These are phyloP conservation scores for Isaurus tuberculatus DNA, from an alignment of 92 coral and sea anemone species.

Conservation along the genomic window DNA sequence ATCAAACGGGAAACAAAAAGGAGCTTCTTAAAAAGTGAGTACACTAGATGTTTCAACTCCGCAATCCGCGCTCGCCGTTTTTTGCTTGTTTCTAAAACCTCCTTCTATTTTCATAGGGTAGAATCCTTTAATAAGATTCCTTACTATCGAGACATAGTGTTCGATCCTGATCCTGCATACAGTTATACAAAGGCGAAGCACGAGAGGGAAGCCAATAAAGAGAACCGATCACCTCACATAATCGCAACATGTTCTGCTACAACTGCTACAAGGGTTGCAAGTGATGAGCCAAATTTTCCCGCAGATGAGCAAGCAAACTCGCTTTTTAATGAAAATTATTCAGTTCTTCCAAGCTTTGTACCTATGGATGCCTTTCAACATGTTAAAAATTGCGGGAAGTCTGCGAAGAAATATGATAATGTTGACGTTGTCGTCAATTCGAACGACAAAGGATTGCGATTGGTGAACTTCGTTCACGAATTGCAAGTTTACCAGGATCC, in stretches of 20 bases:
- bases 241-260: background rate
- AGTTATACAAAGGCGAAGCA: conserved; percentile 51
- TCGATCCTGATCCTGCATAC: conserved; percentile 51
- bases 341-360: conserved; percentile 46
- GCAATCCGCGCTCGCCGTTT: background rate
- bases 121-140: conserved; percentile 43
- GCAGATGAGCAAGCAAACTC: conserved; percentile 28
- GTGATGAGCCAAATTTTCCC: conserved; percentile 3
- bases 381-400: conserved; percentile 29
- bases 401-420: conserved; percentile 40
- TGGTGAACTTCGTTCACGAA: conserved; percentile 54
- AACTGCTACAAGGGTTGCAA: background rate
- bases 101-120: conserved; percentile 29
- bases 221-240: background rate
- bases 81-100: background rate
- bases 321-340: conserved; percentile 34
- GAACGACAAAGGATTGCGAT: conserved; percentile 48
- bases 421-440: conserved; percentile 49
- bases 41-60: background rate
- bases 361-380: conserved; percentile 57
- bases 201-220: conserved; percentile 24
- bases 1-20: conserved; percentile 49
- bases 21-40: conserved; percentile 35
- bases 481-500: conserved; percentile 46
- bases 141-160: conserved; percentile 51